Percentiles rank a stretch among this genome's conserved stretches.
phyloP scores from a whole-genome alignment of 37 sponge, comb jelly and placozoan species.

The Beroe forskalii region DNA sequence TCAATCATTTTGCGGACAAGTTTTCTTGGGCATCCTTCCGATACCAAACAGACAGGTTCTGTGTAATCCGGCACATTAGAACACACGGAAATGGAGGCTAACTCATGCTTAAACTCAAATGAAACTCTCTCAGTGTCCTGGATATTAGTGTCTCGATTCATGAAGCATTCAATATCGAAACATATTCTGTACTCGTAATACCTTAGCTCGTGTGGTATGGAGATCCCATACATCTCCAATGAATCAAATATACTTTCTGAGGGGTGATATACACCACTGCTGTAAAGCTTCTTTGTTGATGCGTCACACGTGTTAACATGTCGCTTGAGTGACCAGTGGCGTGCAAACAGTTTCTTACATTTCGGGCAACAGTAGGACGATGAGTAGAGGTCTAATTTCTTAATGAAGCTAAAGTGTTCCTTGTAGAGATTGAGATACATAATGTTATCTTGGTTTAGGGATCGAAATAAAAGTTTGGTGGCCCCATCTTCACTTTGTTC shows the following conservation, averaged over 20 bases:
- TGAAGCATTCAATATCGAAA: constrained; percentile 26
- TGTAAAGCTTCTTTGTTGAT: neutral
- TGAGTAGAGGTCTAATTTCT: neutral
- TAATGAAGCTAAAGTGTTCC: neutral
- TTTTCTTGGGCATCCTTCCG: neutral
- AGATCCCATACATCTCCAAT: neutral
- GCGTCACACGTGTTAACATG: constrained; percentile 2
- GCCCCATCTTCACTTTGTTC: neutral
- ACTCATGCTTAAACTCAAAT: neutral
- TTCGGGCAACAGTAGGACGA: neutral
- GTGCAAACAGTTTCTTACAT: neutral
- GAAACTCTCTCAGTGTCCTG: neutral
- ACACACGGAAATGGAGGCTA: constrained; percentile 15
- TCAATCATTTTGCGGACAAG: neutral
- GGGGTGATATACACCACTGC: neutral
- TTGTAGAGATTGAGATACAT: neutral
- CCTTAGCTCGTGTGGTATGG: neutral
- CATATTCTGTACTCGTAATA: neutral
- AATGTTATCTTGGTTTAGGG: neutral
- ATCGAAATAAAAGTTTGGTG: neutral
- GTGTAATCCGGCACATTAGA: neutral
- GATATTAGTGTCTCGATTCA: neutral
- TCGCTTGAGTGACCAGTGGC: neutral
- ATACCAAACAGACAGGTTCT: neutral
- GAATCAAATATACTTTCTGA: neutral